Conservation (phyloP, 2,113 vertebrate genomes). For the Tenrec ecaudatus region DNA sequence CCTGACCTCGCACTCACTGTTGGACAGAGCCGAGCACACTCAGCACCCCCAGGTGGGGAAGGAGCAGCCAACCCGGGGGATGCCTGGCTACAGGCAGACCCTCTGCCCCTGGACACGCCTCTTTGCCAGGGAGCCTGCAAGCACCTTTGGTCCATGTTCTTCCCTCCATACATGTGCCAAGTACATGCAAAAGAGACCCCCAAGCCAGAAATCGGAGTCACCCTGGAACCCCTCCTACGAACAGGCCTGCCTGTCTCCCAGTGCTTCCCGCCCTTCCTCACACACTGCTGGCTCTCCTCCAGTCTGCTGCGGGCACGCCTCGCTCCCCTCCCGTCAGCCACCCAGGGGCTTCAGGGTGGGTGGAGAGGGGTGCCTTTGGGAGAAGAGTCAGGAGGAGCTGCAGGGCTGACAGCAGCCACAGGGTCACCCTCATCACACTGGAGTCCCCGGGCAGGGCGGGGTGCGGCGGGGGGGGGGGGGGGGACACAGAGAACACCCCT, state of each 20-base stretch:
- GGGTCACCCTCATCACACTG: background rate
- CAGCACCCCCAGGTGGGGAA: too few species aligned
- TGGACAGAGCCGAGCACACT: accelerated
- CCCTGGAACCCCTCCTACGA: background rate
- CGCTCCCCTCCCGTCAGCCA: too few species aligned
- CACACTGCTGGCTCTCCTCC: accelerated
- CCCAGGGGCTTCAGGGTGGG: background rate
- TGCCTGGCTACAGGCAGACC: accelerated
- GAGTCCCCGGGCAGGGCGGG: background rate
- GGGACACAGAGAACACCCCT: background rate
- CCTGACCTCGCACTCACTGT: background rate
- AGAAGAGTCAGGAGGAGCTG: background rate
- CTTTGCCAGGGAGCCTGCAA: background rate
- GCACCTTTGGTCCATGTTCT: background rate
- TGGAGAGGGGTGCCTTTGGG: too few species aligned
- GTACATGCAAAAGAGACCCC: background rate
- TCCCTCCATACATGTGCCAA: background rate
- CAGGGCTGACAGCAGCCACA: background rate
- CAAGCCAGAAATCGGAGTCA: background rate
- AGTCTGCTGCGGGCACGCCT: background rate
- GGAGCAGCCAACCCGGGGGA: background rate
- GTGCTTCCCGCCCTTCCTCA: background rate
- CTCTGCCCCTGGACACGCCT: too few species aligned
- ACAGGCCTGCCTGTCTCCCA: background rate
- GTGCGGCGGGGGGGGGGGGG: too few species aligned